These are phyloP conservation scores for Pogoniulus pusillus DNA, from an alignment of 2,797 vertebrate genomes.

Conservation along the genomic window DNA sequence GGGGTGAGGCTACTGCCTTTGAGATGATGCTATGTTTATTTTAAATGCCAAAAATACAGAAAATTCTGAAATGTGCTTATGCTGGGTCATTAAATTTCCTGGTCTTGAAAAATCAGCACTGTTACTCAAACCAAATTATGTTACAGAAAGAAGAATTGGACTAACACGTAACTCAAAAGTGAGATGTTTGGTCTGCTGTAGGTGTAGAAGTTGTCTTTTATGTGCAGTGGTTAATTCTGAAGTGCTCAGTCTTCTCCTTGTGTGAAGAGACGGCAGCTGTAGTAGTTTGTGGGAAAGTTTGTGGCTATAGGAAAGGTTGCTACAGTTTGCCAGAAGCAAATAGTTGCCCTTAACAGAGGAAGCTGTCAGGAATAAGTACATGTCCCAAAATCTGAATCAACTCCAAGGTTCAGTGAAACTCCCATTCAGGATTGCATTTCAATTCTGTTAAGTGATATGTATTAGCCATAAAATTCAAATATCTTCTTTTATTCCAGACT, in stretches of 20 bases:
- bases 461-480: background rate
- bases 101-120: background rate
- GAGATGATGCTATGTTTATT: background rate
- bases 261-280: background rate
- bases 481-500: background rate
- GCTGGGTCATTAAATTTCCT: background rate
- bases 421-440: background rate
- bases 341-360: background rate
- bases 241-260: background rate
- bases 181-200: background rate
- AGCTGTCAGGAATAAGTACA: background rate
- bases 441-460: background rate
- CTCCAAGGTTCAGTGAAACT: background rate
- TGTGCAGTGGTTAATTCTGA: background rate
- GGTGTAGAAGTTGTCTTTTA: background rate
- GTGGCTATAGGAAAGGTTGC: background rate
- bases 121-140: background rate
- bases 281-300: background rate
- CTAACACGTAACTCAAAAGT: background rate
- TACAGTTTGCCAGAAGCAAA: background rate
- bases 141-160: background rate
- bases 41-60: background rate
- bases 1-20: background rate
- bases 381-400: background rate
- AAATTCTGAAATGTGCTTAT: background rate